Conservation (phyloP, 2,797 vertebrate species). For the Acanthornis magna region DNA sequence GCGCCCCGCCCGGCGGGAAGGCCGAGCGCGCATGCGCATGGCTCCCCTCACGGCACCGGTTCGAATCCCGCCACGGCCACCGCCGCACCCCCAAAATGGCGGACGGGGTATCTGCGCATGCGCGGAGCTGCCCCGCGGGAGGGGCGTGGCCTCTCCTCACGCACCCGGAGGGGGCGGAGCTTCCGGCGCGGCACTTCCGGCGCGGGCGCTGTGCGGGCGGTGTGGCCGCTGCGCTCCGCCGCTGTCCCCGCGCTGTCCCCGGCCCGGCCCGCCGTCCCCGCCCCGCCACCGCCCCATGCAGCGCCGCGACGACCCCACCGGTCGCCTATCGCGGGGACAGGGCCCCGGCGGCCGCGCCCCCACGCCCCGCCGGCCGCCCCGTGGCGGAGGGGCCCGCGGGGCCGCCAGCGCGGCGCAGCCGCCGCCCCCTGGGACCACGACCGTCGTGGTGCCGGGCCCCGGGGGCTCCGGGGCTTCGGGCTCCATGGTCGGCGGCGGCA, state of each 20-base stretch:
- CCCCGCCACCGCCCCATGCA: slow-evolving; percentile 54
- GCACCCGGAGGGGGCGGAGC: not conserved
- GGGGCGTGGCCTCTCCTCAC: too few species aligned
- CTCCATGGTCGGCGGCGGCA: slow-evolving; percentile 51
- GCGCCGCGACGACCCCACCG: slow-evolving; percentile 70
- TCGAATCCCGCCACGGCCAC: too few species aligned
- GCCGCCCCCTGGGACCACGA: slow-evolving; percentile 33
- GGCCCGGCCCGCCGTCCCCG: not conserved
- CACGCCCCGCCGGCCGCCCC: not conserved
- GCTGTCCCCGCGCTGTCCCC: not conserved
- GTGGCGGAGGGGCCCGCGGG: slow-evolving; percentile 33
- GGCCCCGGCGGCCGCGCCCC: slow-evolving; percentile 36
- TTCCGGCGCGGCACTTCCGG: slow-evolving; percentile 24
- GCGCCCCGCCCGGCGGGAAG: not conserved
- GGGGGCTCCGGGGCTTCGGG: not conserved
- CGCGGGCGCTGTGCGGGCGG: not conserved
- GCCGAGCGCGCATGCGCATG: too few species aligned
- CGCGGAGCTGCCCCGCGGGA: not conserved
- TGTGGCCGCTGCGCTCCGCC: slow-evolving; percentile 1
- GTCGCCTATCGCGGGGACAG: slow-evolving; percentile 58
- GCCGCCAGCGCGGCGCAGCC: slow-evolving; percentile 48
- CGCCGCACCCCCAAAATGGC: too few species aligned
- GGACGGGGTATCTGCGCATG: too few species aligned
- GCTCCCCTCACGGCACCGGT: too few species aligned
- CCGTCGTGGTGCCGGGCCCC: not conserved